Evolutionary conservation across 2,113 vertebrate genomes (phyloP), one percentile per base, ranked within the genome.

Genomic region (Trogon surrucura): DNA sequence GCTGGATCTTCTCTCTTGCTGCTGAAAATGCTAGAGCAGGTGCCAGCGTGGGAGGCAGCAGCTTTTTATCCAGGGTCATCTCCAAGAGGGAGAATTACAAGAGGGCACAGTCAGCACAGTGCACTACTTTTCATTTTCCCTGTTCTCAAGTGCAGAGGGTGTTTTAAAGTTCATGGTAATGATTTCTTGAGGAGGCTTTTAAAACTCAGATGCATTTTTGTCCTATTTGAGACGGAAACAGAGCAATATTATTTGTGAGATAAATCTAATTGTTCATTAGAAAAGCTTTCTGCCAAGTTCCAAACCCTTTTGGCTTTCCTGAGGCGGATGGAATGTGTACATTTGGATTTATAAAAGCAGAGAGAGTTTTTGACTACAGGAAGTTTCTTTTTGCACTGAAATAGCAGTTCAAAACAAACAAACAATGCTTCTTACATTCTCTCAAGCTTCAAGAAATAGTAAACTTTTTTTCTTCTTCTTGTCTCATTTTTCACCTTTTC

Each of bases 381-480:
- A 95, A 84, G 94, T 80, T 74, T 85, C n/a, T 86, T 96, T 82
- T 71, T 77, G 66, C 16, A 92, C 53, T 93, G 85, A 73, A 93
- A 53, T 25, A 75, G 61, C 32, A 56, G 65, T 65, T 66, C 20
- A 65, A 66, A 85, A 65, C 58, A 94, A 53, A 41, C 41, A 41
- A 45, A 80, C 61, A 75, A 95, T 93, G 51, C 5, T 53, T 61
- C 32, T 50, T 50, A 75, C 5, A 2, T 65, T 77, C 38, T 88
- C 53, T 66, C 22, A n/a, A 41, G 75, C n/a, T 41, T 85, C n/a
- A 84, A 34, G 23, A 85, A 67, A 51, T 20, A n/a, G 8, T 32
- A 48, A 70, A 66, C 18, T 6, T 30, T 23, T 53, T 3, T 44
- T 51, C 50, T 70, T 50, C 22, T 22, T 7, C 7, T 34, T 16